These are phyloP conservation scores for Epsilonema sp. DNA, from an alignment of 2,888 invertebrate species.

Conservation along the genomic window DNA sequence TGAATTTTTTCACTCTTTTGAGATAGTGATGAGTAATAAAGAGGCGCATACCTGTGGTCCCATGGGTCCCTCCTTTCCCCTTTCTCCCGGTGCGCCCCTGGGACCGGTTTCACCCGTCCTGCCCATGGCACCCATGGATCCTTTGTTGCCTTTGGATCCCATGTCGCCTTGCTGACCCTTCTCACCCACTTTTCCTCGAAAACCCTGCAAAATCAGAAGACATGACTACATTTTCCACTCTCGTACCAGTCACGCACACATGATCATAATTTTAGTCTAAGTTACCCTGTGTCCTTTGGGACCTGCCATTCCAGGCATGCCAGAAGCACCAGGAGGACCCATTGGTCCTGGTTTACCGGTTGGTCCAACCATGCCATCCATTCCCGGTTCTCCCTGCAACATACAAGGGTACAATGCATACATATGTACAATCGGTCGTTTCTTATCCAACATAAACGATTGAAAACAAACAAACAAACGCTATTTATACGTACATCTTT, in stretches of 20 bases:
- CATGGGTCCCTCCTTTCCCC: constrained; percentile 11
- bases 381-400: constrained; percentile 43
- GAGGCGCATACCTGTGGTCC: constrained; percentile 11
- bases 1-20: too few species aligned
- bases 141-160: constrained; percentile 5
- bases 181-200: constrained; percentile 17
- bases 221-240: too few species aligned
- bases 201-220: too few species aligned
- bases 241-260: too few species aligned
- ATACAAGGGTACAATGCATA: not conserved
- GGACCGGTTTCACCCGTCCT: constrained; percentile 22
- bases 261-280: too few species aligned
- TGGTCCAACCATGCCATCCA: constrained; percentile 42
- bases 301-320: constrained; percentile 33
- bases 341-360: constrained; percentile 48
- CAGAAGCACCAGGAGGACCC: constrained; percentile 43
- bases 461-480: not conserved
- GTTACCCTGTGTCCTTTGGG: constrained; percentile 30
- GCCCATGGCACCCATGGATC: constrained; percentile 38
- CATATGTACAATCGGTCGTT: not conserved
- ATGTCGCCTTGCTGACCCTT: constrained; percentile 17
- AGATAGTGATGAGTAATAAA: too few species aligned
- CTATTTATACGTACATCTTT: not conserved
- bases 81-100: constrained; percentile 9
- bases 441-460: not conserved